phyloP scores from a whole-genome alignment of 2,797 vertebrate genomes.

The Moxostoma hubbsi region DNA sequence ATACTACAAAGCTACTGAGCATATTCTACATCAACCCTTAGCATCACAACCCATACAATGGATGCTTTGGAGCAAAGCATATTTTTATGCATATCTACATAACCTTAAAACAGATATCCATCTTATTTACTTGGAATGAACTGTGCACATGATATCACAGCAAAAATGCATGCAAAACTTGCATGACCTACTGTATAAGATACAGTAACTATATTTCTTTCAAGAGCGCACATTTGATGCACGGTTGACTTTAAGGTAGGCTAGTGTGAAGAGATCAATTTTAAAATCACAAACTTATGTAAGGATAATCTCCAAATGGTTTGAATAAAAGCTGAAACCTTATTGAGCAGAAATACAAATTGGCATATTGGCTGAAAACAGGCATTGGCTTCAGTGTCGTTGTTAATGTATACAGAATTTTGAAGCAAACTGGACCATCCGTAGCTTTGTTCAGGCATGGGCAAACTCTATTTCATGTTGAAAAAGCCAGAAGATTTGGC shows the following conservation, averaged over 20 bases:
- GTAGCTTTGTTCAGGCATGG: neutral
- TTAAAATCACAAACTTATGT: conserved; percentile 13
- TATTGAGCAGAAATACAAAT: conserved; percentile 40
- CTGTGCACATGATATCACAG: conserved; percentile 18
- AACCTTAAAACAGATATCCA: conserved; percentile 19
- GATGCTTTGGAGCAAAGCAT: conserved; percentile 9
- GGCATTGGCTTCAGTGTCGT: conserved; percentile 57
- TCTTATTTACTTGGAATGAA: conserved; percentile 22
- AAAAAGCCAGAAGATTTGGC: conserved; percentile 84
- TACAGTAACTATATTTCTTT: conserved; percentile 13
- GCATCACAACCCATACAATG: neutral
- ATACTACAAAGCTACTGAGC: conserved; percentile 13
- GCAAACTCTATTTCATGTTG: conserved; percentile 76
- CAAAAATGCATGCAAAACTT: conserved; percentile 5
- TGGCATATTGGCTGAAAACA: conserved; percentile 49
- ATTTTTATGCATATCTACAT: conserved; percentile 14
- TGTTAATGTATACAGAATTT: conserved; percentile 57
- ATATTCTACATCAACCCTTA: neutral
- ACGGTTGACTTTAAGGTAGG: conserved; percentile 17
- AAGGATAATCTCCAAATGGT: conserved; percentile 17
- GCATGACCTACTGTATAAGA: conserved; percentile 26
- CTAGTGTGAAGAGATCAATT: neutral
- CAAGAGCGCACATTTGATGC: conserved; percentile 36
- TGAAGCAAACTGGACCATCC: conserved; percentile 18
- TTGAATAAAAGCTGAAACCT: conserved; percentile 24